These are phyloP conservation scores for Entomyzon cyanotis DNA, from an alignment of 2,113 vertebrate species.

Conservation along the genomic window DNA sequence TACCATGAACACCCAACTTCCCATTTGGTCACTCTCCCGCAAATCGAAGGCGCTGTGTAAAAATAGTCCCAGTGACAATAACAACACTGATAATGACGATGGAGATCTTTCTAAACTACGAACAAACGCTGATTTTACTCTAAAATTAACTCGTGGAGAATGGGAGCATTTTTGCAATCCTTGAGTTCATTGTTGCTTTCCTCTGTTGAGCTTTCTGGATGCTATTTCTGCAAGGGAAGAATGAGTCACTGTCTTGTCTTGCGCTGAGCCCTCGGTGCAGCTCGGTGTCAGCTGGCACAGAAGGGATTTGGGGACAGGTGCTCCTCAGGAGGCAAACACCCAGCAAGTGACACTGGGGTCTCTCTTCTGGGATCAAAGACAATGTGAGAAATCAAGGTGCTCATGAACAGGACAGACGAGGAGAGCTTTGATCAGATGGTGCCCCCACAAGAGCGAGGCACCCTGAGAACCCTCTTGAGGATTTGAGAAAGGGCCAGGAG, in stretches of 20 bases:
- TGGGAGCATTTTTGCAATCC: background rate
- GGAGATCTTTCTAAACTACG: background rate
- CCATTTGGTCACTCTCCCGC: background rate
- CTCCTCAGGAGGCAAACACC: background rate
- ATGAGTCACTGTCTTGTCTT: constrained; percentile 7
- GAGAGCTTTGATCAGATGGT: background rate
- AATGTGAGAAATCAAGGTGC: background rate
- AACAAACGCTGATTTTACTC: background rate
- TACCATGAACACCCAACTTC: background rate
- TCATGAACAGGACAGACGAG: background rate
- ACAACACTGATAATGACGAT: background rate
- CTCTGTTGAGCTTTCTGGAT: background rate
- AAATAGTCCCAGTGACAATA: background rate
- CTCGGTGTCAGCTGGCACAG: background rate
- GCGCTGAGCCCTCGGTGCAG: background rate
- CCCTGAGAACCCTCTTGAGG: rapidly evolving
- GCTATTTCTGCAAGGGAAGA: background rate
- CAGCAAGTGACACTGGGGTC: background rate
- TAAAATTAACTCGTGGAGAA: constrained; percentile 30
- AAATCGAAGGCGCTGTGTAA: background rate
- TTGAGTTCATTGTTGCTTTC: background rate
- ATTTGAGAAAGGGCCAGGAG: background rate
- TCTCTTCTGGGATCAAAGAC: background rate
- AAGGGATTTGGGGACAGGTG: background rate
- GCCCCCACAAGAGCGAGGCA: background rate